Base-by-base conservation (phyloP, 2,113 vertebrate species). In the Apteryx owenii region DNA sequence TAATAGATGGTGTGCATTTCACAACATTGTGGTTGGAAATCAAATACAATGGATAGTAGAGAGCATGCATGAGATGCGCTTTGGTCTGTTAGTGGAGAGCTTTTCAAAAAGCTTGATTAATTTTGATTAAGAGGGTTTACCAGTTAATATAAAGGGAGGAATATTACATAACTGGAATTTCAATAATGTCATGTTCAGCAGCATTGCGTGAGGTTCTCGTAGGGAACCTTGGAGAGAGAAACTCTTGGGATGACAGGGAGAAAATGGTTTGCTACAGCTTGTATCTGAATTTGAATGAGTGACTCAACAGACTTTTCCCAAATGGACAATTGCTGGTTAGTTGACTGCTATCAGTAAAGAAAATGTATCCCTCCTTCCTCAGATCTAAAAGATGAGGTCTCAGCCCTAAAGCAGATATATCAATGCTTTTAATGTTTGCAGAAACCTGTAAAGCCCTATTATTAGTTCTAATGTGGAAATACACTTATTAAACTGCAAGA, bases 241-340 rank as follows among this genome's bases (percentile, higher is more conserved):
- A 16, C 9, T 21, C 38, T 22, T 36, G 38, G 58, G 54, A 5
- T 8, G 23, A 4, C 13, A 13, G 51, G 61, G 48, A 6, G 46
- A 15, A 31, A 56, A 29, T 10, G 46, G 6, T 2, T 56, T 2
- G 21, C 22, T 72, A 0, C 12, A 44, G 4, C 0, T 1, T 7
- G 26, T 6, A 0, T 16, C 11, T 4, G 21, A 40, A 60, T 10
- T 33, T 33, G 29, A 19, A 10, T 60, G 29, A 33, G 28, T 10
- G 19, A 38, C 46, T 75, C 11, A 33, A 19, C 51, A 68, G 56
- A 38, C 17, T 1, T 44, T 68, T 91, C n/a, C 61, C 54, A 61
- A 60, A 56, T 2, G 5, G 25, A 10, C 21, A 33, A 3, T 8
- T 64, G 21, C 73, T 89, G 9, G 1, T 68, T 75, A 33, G n/a